A percentile compares a stretch with the other conserved stretches of the same genome.
These are phyloP conservation scores for Notolepis coatsorum DNA, from an alignment of 2,797 vertebrate species.

Conservation along the genomic window DNA sequence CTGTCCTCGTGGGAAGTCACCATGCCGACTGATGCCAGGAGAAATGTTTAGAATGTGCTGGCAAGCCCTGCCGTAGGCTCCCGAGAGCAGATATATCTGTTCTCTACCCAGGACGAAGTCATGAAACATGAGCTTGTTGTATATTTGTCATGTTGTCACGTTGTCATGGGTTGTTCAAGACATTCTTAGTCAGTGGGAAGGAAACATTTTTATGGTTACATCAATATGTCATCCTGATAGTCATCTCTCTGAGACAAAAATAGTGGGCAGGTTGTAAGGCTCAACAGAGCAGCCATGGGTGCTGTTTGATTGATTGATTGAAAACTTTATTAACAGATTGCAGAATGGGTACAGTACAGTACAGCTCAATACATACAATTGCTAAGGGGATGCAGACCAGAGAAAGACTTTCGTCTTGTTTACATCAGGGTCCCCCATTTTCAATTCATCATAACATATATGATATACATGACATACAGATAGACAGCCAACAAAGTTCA, in stretches of 20 bases:
- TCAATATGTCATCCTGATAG: neutral
- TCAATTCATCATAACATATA: too few species aligned
- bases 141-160: neutral
- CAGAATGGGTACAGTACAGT: too few species aligned
- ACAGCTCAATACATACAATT: too few species aligned
- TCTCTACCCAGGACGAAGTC: neutral
- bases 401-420: too few species aligned
- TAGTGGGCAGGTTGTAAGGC: too few species aligned
- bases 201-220: neutral
- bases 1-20: conserved; percentile 32
- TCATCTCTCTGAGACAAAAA: neutral
- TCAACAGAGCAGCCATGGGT: neutral
- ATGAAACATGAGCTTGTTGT: neutral
- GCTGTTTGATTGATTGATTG: neutral
- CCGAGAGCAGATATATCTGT: neutral
- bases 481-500: too few species aligned
- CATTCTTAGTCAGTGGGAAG: neutral
- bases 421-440: too few species aligned
- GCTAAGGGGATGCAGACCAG: too few species aligned
- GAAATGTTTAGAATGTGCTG: conserved; percentile 68
- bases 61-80: conserved; percentile 12
- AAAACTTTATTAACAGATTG: too few species aligned
- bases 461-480: too few species aligned
- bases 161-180: neutral
- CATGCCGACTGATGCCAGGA: conserved; percentile 20